Evolutionary conservation across 2,888 invertebrate genomes (phyloP).

Genomic region (Azorinus chamasolen): DNA sequence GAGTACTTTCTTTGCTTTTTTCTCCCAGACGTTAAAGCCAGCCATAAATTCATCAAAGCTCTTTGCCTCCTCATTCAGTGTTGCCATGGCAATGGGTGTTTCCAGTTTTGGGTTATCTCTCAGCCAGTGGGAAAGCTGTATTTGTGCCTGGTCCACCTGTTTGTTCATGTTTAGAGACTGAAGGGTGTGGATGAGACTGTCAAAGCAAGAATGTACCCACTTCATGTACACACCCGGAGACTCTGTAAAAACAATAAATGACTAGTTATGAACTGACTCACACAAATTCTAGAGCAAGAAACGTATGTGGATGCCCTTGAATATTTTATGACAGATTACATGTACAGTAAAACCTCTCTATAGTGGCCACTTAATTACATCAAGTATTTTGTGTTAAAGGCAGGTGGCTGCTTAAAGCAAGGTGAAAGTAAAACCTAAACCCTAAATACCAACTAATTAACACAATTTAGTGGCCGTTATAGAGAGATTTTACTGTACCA

Average conservation of each 20-base stretch:
- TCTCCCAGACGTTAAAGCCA: slow-evolving; percentile 76
- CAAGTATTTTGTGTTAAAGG: too few relatives aligned
- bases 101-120: slow-evolving; percentile 75
- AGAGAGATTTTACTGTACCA: too few relatives aligned
- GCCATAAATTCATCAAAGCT: slow-evolving; percentile 70
- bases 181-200: slow-evolving; percentile 74
- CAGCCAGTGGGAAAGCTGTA: slow-evolving; percentile 77
- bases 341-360: too few relatives aligned
- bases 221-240: slow-evolving; percentile 77
- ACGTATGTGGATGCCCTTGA: too few relatives aligned
- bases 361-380: too few relatives aligned
- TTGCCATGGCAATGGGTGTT: slow-evolving; percentile 57
- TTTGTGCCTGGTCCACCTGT: slow-evolving; percentile 70
- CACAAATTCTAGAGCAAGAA: too few relatives aligned
- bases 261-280: too few relatives aligned
- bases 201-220: slow-evolving; percentile 80
- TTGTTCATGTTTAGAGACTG: slow-evolving; percentile 71
- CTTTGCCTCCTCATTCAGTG: slow-evolving; percentile 67
- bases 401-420: too few relatives aligned
- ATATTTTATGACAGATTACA: too few relatives aligned
- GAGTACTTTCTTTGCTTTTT: slow-evolving; percentile 64
- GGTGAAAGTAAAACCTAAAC: too few relatives aligned
- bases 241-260: slow-evolving; percentile 62
- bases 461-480: too few relatives aligned
- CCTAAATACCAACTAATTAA: too few relatives aligned